These are phyloP conservation scores for Latrodectus elegans DNA, from an alignment of 2,888 invertebrate species.

Conservation along the genomic window DNA sequence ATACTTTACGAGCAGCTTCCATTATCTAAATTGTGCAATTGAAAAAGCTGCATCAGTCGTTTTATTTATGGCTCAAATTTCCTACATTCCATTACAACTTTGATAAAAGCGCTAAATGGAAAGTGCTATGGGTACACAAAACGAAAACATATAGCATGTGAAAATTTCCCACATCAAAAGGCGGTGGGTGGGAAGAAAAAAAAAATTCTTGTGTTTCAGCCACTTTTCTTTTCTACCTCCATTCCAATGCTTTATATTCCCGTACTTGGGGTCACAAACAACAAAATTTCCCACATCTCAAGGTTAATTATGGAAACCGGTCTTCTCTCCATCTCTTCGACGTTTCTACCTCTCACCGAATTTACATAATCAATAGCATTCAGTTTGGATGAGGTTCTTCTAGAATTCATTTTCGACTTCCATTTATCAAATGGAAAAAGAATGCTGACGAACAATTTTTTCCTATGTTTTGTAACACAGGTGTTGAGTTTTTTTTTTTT, in stretches of 20 bases:
- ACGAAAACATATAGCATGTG: no score
- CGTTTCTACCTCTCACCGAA: neutral
- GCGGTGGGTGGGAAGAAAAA: no score
- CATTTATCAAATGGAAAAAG: neutral
- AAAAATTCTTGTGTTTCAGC: no score
- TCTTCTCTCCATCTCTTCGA: neutral
- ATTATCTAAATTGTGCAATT: no score
- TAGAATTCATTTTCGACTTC: neutral
- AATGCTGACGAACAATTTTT: neutral
- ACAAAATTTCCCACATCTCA: neutral
- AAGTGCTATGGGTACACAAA: no score
- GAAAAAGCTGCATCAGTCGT: no score
- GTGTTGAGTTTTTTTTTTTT: neutral
- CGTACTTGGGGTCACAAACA: neutral
- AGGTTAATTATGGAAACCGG: conserved; percentile 2
- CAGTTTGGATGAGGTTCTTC: neutral
- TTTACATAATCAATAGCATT: conserved; percentile 2
- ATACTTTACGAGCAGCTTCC: no score
- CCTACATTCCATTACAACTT: no score
- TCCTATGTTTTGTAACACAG: neutral
- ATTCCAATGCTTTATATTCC: neutral
- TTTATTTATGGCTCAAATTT: no score
- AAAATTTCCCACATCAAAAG: no score
- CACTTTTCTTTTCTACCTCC: neutral
- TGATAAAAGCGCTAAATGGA: no score